Evolutionary conservation across 1,140 invertebrate species (phyloP).

Genomic region (Rhyacophila brunnea): DNA sequence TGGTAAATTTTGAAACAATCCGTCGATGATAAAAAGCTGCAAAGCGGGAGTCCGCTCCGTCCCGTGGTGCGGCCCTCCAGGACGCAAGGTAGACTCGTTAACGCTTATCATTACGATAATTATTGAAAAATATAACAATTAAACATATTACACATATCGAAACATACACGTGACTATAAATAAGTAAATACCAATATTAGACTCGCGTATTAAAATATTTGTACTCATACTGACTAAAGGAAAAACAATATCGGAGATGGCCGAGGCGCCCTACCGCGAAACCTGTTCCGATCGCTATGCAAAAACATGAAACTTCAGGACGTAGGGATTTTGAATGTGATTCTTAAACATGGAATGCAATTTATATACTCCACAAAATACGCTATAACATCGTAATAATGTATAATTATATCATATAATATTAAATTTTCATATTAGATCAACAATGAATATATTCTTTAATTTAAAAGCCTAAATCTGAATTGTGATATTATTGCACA

Average conservation of each 20-base stretch:
- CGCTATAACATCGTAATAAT: slow-evolving; percentile 59
- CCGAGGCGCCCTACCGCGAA: slow-evolving; percentile 50
- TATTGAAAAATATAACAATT: not conserved
- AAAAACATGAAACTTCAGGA: slow-evolving; percentile 10
- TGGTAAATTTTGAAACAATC: slow-evolving; percentile 7
- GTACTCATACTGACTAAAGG: slow-evolving; percentile 61
- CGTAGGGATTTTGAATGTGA: slow-evolving; percentile 25
- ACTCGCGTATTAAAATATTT: slow-evolving; percentile 59
- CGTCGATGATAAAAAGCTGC: slow-evolving; percentile 9
- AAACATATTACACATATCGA: slow-evolving; percentile 6
- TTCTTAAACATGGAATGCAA: slow-evolving; percentile 51
- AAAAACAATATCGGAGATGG: slow-evolving; percentile 55
- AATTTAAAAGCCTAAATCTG: slow-evolving; percentile 60
- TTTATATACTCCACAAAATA: slow-evolving; percentile 45
- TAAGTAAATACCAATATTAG: slow-evolving; percentile 54
- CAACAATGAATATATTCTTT: slow-evolving; percentile 59
- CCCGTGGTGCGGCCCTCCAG: not conserved
- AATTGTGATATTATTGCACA: slow-evolving; percentile 60
- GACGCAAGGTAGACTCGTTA: not conserved
- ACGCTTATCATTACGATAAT: not conserved
- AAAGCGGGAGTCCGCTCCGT: not conserved
- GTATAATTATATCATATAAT: slow-evolving; percentile 55
- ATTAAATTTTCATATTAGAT: slow-evolving; percentile 60
- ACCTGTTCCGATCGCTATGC: not conserved
- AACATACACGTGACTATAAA: slow-evolving; percentile 41